A percentile compares a stretch with the other conserved stretches of the same genome.
Conservation (phyloP, 2,797 vertebrate genomes). For the Sebastes baramenuke region DNA sequence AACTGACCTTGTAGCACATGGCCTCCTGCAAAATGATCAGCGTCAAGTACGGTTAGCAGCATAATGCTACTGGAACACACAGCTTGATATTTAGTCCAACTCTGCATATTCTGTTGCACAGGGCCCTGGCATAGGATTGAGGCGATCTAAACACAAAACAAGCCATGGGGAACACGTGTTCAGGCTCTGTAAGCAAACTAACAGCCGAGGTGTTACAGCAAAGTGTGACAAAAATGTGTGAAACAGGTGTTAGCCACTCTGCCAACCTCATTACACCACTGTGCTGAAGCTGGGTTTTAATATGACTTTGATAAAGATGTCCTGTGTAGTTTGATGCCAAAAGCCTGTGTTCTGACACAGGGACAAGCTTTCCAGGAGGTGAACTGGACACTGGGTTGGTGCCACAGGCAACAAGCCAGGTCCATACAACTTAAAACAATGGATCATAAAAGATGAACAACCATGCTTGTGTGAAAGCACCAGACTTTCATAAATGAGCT, state of each 20-base stretch:
- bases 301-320: neutral
- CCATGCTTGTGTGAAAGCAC: neutral
- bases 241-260: constrained; percentile 28
- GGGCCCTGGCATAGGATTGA: neutral
- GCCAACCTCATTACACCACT: neutral
- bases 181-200: neutral
- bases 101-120: neutral
- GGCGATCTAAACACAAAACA: neutral
- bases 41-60: constrained; percentile 8
- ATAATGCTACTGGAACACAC: neutral
- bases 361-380: neutral
- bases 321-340: neutral
- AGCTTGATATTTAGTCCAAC: neutral
- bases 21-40: constrained; percentile 25
- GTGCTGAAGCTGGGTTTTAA: neutral
- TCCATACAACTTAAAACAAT: neutral
- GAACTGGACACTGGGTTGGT: neutral
- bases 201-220: neutral
- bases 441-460: neutral
- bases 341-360: neutral
- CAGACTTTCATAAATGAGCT: neutral
- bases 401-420: neutral
- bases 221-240: constrained; percentile 23
- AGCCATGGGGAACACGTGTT: neutral
- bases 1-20: constrained; percentile 60